Conservation (phyloP, 2,888 invertebrate genomes). For the Xylota sylvarum region DNA sequence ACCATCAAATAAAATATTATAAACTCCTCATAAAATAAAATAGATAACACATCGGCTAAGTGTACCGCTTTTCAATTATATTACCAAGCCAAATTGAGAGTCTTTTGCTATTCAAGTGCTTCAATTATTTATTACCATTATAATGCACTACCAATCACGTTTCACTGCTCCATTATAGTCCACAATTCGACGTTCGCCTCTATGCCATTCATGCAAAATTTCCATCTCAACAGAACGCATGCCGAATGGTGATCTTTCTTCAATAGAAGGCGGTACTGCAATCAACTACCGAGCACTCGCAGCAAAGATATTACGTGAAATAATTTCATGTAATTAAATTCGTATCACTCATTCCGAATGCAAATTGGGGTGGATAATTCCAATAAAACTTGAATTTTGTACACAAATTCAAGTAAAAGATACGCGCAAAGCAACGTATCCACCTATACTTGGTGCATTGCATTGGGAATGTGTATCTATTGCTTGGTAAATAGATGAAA, state of each 20-base stretch:
- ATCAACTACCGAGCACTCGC: constrained; percentile 27
- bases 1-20: background rate
- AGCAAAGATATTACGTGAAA: constrained; percentile 55
- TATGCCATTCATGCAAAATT: constrained; percentile 38
- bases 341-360: constrained; percentile 49
- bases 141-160: constrained; percentile 49
- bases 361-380: constrained; percentile 19
- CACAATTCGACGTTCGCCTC: constrained; percentile 30
- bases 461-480: constrained; percentile 28
- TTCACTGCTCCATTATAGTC: constrained; percentile 30
- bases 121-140: constrained; percentile 55
- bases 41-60: constrained; percentile 8
- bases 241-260: constrained; percentile 35
- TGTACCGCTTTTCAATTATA: constrained; percentile 50
- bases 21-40: background rate
- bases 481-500: constrained; percentile 53
- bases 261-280: constrained; percentile 57
- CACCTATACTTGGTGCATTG: too few species aligned
- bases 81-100: constrained; percentile 2
- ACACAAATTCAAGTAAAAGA: constrained; percentile 14
- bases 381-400: constrained; percentile 8
- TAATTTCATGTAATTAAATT: constrained; percentile 68
- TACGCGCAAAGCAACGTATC: constrained; percentile 21
- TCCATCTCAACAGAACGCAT: constrained; percentile 48
- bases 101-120: constrained; percentile 3